A percentile compares a stretch with the other conserved stretches of the same genome.
phyloP scores from a whole-genome alignment of 2,888 invertebrate species.

The Anthophora plumipes region DNA sequence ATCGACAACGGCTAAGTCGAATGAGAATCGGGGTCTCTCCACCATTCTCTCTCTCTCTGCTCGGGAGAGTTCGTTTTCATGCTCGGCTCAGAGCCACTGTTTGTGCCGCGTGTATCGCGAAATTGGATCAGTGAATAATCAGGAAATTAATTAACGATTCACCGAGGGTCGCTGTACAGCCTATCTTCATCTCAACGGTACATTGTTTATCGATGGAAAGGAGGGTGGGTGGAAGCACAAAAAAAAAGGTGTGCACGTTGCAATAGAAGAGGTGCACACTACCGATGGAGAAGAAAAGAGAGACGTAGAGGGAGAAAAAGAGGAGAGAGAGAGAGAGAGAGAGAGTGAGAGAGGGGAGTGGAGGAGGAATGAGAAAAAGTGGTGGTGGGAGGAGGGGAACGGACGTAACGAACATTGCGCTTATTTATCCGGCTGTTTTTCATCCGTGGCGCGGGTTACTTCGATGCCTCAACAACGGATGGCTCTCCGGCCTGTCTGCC shows the following conservation, averaged over 20 bases:
- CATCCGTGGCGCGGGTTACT: constrained; percentile 62
- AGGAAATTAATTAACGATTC: constrained; percentile 62
- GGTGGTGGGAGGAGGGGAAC: constrained; percentile 1
- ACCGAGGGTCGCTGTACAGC: neutral
- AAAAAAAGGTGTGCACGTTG: constrained; percentile 1
- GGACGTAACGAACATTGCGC: constrained; percentile 57
- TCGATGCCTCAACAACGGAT: constrained; percentile 71
- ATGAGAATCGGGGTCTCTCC: neutral
- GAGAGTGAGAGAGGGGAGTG: neutral
- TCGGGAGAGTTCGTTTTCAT: constrained; percentile 11
- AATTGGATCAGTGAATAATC: constrained; percentile 62
- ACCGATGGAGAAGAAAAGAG: neutral
- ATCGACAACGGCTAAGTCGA: constrained; percentile 20
- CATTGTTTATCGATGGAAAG: constrained; percentile 43
- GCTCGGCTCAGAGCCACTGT: neutral
- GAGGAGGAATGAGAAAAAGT: neutral
- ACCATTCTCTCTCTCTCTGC: neutral
- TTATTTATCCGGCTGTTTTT: constrained; percentile 62
- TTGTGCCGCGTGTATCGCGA: constrained; percentile 19
- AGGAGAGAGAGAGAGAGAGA: neutral
- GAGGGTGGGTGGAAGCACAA: constrained; percentile 9
- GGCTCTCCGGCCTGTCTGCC: constrained; percentile 54
- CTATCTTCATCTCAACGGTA: constrained; percentile 43
- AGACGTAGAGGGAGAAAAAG: neutral
- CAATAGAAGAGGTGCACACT: constrained; percentile 10